A percentile compares a stretch with the other conserved stretches of the same genome.
Conservation (phyloP, 2,888 invertebrate species). For the Syritta pipiens region DNA sequence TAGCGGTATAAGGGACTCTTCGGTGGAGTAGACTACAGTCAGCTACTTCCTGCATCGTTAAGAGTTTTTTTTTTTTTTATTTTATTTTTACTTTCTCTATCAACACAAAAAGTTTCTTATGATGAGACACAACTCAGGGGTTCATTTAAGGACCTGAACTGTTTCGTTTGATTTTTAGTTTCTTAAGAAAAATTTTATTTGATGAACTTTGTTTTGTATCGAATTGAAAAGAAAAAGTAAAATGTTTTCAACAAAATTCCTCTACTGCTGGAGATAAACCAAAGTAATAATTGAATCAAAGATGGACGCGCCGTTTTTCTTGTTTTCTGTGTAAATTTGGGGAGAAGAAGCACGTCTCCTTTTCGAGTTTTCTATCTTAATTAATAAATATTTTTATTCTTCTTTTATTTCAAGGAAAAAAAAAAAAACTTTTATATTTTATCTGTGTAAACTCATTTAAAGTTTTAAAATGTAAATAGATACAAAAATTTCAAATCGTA, state of each 20-base stretch:
- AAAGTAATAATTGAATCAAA: constrained; percentile 73
- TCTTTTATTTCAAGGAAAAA: constrained; percentile 27
- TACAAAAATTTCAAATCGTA: constrained; percentile 27
- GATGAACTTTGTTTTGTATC: constrained; percentile 14
- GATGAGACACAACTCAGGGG: constrained; percentile 54
- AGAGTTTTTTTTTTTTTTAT: constrained; percentile 20
- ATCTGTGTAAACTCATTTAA: constrained; percentile 13
- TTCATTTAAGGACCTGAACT: constrained; percentile 45
- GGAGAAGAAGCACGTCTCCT: constrained; percentile 30
- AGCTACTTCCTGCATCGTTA: constrained; percentile 70
- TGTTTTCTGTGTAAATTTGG: constrained; percentile 29
- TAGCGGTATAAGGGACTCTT: constrained; percentile 68
- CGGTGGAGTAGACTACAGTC: constrained; percentile 71
- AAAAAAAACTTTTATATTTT: constrained; percentile 5
- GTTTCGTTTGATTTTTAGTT: constrained; percentile 30
- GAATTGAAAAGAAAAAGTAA: constrained; percentile 21
- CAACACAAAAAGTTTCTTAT: constrained; percentile 8
- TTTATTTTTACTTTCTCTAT: no score
- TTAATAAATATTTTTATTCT: constrained; percentile 16
- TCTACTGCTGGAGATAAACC: constrained; percentile 79
- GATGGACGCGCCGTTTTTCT: constrained; percentile 38
- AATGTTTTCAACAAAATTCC: constrained; percentile 61
- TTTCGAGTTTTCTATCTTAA: constrained; percentile 50
- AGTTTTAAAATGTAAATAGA: constrained; percentile 31
- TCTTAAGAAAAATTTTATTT: constrained; percentile 29